phyloP scores from a whole-genome alignment of 2,797 vertebrate species.

The Eleutherodactylus coqui region DNA sequence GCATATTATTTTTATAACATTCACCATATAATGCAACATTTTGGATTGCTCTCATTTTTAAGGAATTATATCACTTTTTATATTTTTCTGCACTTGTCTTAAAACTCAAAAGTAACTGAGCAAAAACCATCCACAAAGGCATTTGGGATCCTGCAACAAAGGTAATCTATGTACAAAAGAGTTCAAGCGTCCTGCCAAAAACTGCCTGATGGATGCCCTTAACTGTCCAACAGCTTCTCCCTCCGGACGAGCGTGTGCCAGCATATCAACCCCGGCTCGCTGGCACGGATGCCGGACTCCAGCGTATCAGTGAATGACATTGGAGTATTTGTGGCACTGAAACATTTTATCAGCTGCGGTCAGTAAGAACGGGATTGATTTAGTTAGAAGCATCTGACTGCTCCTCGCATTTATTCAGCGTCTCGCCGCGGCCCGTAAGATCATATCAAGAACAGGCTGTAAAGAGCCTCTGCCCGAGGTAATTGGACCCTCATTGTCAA shows the following conservation, averaged over 20 bases:
- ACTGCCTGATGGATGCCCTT: slow-evolving; percentile 27
- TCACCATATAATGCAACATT: neutral
- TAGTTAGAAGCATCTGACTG: neutral
- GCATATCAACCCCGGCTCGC: slow-evolving; percentile 16
- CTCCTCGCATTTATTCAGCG: neutral
- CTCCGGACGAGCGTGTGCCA: slow-evolving; percentile 30
- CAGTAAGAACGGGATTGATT: slow-evolving; percentile 1
- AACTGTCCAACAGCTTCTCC: slow-evolving; percentile 47
- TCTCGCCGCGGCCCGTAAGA: neutral
- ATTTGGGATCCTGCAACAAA: slow-evolving; percentile 26
- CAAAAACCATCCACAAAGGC: slow-evolving; percentile 21
- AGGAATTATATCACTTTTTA: neutral
- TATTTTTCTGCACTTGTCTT: neutral
- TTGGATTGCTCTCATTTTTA: neutral
- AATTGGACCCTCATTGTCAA: no score
- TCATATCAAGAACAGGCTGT: neutral
- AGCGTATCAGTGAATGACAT: slow-evolving; percentile 33
- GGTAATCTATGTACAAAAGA: slow-evolving; percentile 54
- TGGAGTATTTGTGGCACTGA: slow-evolving; percentile 26
- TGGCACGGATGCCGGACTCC: slow-evolving; percentile 13
- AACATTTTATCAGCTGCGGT: slow-evolving; percentile 24
- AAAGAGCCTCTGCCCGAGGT: neutral
- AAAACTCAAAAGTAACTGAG: slow-evolving; percentile 23
- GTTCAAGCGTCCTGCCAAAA: slow-evolving; percentile 38
- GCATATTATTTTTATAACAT: neutral